Evolutionary conservation across 2,113 vertebrate species (phyloP).

Genomic region (Chroicocephalus ridibundus): DNA sequence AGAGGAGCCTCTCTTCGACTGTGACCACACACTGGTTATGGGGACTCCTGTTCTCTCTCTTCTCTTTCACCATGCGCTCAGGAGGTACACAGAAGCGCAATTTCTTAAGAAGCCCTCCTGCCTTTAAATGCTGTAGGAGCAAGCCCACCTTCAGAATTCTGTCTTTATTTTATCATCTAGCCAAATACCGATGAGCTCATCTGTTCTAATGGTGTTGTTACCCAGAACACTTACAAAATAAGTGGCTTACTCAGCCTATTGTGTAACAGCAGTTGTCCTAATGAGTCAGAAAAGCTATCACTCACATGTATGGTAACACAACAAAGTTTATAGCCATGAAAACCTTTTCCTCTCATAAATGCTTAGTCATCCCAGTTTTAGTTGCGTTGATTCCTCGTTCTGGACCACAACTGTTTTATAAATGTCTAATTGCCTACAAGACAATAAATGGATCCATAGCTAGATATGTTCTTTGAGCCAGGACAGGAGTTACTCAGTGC

Average conservation of each 20-base stretch:
- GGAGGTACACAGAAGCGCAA: background rate
- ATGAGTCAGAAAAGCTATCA: background rate
- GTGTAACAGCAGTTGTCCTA: background rate
- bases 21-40: background rate
- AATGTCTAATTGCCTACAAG: background rate
- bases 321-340: background rate
- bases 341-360: background rate
- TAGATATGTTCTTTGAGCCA: background rate
- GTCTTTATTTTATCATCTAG: background rate
- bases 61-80: accelerated
- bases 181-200: background rate
- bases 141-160: background rate
- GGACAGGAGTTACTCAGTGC: background rate
- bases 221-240: background rate
- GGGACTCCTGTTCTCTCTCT: background rate
- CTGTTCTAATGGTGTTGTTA: background rate
- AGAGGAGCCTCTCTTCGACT: background rate
- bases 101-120: background rate
- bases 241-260: background rate
- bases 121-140: background rate
- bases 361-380: background rate
- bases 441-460: background rate
- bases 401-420: background rate
- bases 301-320: background rate
- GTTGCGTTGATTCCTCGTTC: background rate